A percentile compares a stretch with the other conserved stretches of the same genome.
Evolutionary conservation across 2,797 vertebrate genomes (phyloP).

Genomic region (Vultur gryphus): DNA sequence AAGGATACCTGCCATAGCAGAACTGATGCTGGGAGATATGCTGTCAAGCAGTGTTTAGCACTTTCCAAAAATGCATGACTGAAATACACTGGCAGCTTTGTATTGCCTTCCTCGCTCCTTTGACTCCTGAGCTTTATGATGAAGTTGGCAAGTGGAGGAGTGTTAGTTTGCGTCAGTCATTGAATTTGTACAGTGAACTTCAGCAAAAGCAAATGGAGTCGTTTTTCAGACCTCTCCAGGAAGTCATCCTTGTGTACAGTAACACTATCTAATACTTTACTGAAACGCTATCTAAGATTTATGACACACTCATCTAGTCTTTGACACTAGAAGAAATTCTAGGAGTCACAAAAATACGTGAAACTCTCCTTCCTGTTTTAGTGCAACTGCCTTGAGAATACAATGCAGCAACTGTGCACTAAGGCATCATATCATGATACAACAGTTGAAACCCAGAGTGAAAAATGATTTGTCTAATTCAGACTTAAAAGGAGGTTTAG

Average conservation of each 20-base stretch:
- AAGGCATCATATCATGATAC: neutral
- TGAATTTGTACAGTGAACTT: neutral
- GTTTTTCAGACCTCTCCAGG: neutral
- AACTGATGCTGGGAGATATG: neutral
- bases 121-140: neutral
- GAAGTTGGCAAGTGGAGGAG: neutral
- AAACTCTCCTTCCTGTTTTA: neutral
- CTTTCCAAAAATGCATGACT: neutral
- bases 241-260: neutral
- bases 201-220: neutral
- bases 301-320: neutral
- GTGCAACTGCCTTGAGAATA: neutral
- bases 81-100: neutral
- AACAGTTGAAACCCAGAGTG: neutral
- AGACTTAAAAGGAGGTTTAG: neutral
- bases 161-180: neutral
- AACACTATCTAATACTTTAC: neutral
- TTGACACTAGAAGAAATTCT: neutral
- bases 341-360: neutral
- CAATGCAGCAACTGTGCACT: neutral
- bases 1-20: neutral
- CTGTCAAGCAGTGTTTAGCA: neutral
- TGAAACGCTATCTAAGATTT: constrained; percentile 10
- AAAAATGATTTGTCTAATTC: neutral
- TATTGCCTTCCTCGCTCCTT: neutral